A percentile compares a stretch with the other conserved stretches of the same genome.
phyloP scores from a whole-genome alignment of 2,888 invertebrate species.

The Metellina segmentata region DNA sequence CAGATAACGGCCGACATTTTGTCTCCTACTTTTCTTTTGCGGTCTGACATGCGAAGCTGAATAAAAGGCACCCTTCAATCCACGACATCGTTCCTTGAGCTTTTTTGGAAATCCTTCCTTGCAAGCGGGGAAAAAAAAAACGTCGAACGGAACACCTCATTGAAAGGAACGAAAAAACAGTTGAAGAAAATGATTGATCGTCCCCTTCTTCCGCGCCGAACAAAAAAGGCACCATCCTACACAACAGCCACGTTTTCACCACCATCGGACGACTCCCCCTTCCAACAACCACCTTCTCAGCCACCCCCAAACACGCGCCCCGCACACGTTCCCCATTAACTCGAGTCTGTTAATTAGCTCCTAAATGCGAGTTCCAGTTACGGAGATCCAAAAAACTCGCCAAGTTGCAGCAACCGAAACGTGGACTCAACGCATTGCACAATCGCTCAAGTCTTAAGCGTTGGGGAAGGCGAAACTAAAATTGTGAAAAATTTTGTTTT shows the following conservation, averaged over 20 bases:
- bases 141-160: background rate
- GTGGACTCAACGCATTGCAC: background rate
- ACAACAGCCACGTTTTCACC: no score
- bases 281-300: background rate
- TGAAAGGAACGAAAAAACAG: background rate
- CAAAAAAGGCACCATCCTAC: background rate
- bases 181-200: background rate
- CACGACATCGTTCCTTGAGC: background rate
- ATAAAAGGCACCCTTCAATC: background rate
- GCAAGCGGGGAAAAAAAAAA: background rate
- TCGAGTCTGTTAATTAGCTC: background rate
- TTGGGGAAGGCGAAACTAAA: conserved; percentile 27
- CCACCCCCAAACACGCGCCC: background rate
- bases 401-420: no score
- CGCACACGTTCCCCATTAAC: background rate
- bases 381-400: no score
- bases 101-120: background rate
- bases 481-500: conserved; percentile 42
- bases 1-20: background rate
- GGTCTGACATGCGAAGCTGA: background rate
- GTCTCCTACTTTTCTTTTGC: background rate
- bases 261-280: background rate
- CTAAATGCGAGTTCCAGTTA: no score
- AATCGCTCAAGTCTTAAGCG: background rate
- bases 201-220: background rate